Evolutionary conservation across 2,113 vertebrate species (phyloP), one percentile per base, ranked within the genome.

Genomic region (Thomomys bottae): DNA sequence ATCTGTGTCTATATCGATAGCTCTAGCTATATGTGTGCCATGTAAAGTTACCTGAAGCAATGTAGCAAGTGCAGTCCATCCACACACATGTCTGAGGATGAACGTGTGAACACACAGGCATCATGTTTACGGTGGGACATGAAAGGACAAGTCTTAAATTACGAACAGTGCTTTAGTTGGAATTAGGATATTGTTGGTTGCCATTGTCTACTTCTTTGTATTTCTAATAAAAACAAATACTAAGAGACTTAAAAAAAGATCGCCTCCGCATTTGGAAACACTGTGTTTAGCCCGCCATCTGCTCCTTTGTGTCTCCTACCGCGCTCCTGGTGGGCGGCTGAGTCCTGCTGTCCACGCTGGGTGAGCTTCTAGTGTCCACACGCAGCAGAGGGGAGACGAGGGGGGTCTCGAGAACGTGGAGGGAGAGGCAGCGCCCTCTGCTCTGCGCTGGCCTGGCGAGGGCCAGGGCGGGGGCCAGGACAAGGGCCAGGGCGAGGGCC

Each of bases 251-350:
- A 12, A 45, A 54, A n/a, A 8, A n/a, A 8, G 4, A 14, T 66
- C 30, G 9, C 38, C 34, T 71, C 23, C 18, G 32, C 20, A 34
- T 45, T 77, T 38, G 54, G 36, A 70, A 64, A 4, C 28, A 40
- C 9, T 6, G 6, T 61, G 23, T 80, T 82, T 64, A 28, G 4
- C 68, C 54, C 86, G 3, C 32, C 78, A 64, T 68, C 80, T 67
- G 40, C 49, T 83, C 76, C 64, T 86, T 87, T 86, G 59, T 67
- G 82, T 88, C 36, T 68, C 24, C 87, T 57, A 61, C 42, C 38
- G 63, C 1, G 17, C 14, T 49, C 45, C 45, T 49, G 45, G 45
- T 49, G 14, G 45, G 45, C 9, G 45, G 14, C 45, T 49, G 45
- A 11, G 45, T 11, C 15, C 1, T 10, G 21, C 36, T 21, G 23